Evolutionary conservation across 2,888 invertebrate genomes (phyloP), one percentile per base, ranked within the genome.

Genomic region (Eupithecia tripunctaria): DNA sequence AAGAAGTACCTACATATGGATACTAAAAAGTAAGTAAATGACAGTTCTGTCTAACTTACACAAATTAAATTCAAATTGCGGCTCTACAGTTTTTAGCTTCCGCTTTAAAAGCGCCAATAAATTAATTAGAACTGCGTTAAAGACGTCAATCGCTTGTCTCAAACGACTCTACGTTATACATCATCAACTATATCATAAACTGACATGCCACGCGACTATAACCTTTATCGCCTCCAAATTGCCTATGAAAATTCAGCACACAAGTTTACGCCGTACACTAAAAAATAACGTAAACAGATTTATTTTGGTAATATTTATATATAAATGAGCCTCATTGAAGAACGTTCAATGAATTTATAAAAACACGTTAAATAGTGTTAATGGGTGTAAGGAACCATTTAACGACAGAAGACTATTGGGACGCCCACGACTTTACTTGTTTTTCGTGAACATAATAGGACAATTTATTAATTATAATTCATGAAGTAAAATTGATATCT

Each of bases 101-200:
- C 91, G 91, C 81, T 89, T 86, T 82, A 86, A 89, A 91, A 92
- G 91, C 92, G 91, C 91, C 89, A 92, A 92, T 91, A 93, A 93
- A 91, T 92, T 91, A 92, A 93, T 93, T 91, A 91, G 85, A 88
- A 83, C 82, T 83, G 77, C 89, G 84, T 89, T 92, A 92, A 88
- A 93, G 92, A 90, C 93, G 92, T 90, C 91, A 92, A 91, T 94
- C 89, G 91, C 90, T 85, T 90, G 90, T 86, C 85, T 81, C 76
- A 76, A 77, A 82, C 80, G 80, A 83, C 81, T 76, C 79, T 78
- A 79, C 82, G 80, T 82, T 83, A 82, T 87, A 87, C 89, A 89
- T 84, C 85, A 86, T 85, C 83, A 73, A 80, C 82, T 75, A 70
- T 79, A 82, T 80, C 81, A 79, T 76, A 80, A 73, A 65, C 69